Base-by-base conservation (phyloP, 2,797 vertebrate genomes). In the Fistularia commersonii region DNA sequence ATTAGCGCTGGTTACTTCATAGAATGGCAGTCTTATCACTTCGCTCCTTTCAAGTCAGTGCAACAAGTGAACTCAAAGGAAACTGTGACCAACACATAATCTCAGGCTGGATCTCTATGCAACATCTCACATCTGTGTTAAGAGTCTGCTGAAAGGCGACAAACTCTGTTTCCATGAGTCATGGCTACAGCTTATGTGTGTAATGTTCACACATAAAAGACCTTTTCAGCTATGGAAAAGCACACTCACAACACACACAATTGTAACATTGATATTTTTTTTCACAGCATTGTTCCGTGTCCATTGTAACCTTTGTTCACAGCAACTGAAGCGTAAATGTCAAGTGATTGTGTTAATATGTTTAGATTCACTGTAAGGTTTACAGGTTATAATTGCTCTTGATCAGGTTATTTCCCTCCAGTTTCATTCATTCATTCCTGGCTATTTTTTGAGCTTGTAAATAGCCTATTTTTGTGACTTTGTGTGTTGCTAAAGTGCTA, bases 91-190 rank as follows among this genome's bases (percentile, higher is more conserved):
- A 57, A 65, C 13, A n/a, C 66, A 5, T 85, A 84, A 88, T 84
- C 76, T 76, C 53, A 12, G 61, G 48, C 42, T 54, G 72, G 76
- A 80, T 82, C 59, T 50, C n/a, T 33, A 39, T 7, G 35, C 36
- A 46, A 51, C 5, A 73, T 87, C 71, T 62, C 82, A 85, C 80
- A 37, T 71, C 35, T 52, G 66, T 72, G 86, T 60, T 85, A 88
- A 89, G 81, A 80, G 48, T 57, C 40, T 35, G 59, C 49, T 51
- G 51, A 72, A 53, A 80, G 62, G 64, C 72, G 66, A 69, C 66
- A 59, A 64, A 62, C 62, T 64, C 35, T 62, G 65, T 82, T 79
- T 70, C 69, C 63, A 33, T 47, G 52, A 51, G 57, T 55, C 59
- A 32, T 46, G 9, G 51, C 47, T 41, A 41, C 47, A 58, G 51